A percentile compares a stretch with the other conserved stretches of the same genome.
Conservation (phyloP, 2,113 vertebrate species). For the Pygoscelis adeliae region DNA sequence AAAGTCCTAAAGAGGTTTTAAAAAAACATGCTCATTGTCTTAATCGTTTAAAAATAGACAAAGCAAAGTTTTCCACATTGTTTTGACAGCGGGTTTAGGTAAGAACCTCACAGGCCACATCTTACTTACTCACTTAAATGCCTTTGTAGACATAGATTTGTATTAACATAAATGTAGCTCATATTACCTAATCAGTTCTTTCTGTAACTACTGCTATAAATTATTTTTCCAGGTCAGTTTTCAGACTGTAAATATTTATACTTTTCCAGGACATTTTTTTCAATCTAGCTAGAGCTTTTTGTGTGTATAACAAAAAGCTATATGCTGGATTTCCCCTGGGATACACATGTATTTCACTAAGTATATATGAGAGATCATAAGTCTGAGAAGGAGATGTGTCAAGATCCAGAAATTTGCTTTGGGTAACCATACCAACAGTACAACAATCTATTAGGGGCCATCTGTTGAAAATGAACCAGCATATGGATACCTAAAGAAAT, state of each 20-base stretch:
- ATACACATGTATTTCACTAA: background rate
- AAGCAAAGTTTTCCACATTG: background rate
- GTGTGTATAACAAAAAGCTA: background rate
- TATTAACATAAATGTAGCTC: background rate
- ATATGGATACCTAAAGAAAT: conserved; percentile 42
- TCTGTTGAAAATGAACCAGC: conserved; percentile 56
- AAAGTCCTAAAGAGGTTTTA: background rate
- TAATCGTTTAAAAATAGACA: background rate
- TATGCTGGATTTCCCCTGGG: background rate
- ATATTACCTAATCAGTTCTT: background rate
- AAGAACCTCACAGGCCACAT: background rate
- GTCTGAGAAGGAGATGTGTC: background rate
- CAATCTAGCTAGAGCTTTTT: background rate
- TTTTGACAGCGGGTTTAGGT: background rate
- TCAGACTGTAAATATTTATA: background rate
- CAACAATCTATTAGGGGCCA: conserved; percentile 33
- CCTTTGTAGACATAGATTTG: background rate
- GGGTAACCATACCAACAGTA: conserved; percentile 50
- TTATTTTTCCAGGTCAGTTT: background rate
- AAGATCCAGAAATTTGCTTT: conserved; percentile 1
- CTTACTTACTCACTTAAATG: background rate
- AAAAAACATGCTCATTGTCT: background rate
- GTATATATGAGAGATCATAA: background rate
- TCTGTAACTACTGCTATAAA: background rate
- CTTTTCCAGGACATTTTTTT: background rate